Conservation (phyloP, 2,888 invertebrate genomes). For the Taphrorychus bicolor region DNA sequence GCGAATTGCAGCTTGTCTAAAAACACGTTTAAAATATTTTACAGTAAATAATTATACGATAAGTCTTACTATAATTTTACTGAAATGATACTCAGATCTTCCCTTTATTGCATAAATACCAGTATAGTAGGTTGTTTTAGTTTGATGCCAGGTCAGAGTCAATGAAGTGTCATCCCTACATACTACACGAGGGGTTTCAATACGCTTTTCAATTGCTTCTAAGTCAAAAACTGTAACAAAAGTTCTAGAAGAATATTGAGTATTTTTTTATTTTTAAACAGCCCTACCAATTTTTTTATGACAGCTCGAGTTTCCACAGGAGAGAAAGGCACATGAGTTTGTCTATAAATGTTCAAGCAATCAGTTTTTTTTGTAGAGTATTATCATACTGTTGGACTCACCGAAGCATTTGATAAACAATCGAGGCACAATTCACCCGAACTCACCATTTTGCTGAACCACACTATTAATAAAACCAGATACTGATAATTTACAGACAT, state of each 20-base stretch:
- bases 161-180: conserved; percentile 21
- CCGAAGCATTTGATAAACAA: background rate
- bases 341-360: background rate
- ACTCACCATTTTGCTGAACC: background rate
- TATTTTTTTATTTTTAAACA: no score
- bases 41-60: no score
- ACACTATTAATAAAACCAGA: background rate
- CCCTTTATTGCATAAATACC: background rate
- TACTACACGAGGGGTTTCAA: background rate
- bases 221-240: no score
- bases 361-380: background rate
- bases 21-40: no score
- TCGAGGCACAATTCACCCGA: background rate
- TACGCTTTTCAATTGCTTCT: background rate
- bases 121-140: background rate
- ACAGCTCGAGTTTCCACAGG: background rate
- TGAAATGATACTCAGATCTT: background rate
- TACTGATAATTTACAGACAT: background rate
- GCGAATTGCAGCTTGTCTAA: no score
- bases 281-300: background rate
- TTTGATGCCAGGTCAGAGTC: conserved; percentile 9
- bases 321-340: background rate
- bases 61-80: conserved; percentile 4
- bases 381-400: background rate
- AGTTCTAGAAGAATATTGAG: no score